Evolutionary conservation across 2,797 vertebrate genomes (phyloP), one percentile per base, ranked within the genome.

Genomic region (Macrochelys suwanniensis): DNA sequence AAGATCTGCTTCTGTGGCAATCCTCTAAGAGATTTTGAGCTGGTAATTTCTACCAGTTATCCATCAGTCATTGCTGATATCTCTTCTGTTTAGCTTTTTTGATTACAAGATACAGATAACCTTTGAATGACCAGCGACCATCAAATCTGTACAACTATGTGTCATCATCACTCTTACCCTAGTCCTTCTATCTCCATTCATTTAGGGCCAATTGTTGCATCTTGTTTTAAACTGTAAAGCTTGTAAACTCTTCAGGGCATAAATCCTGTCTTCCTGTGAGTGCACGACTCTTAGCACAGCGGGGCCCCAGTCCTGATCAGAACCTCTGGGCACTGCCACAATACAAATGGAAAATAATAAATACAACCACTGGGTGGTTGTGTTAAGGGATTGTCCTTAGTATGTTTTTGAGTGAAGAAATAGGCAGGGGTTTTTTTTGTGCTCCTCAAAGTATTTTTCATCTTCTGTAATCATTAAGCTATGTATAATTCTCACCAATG

Each of bases 61-160:
- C 42, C 10, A 2, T 2, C 1, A 31, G 28, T 13, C 8, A 2
- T 47, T 87, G 53, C 8, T 81, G 3, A 37, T 77, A 8, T 0
- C 0, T 50, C 1, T 77, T 76, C 12, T n/a, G 15, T 2, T 74
- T 76, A 49, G 9, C 2, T 8, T 3, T 50, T 51, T 26, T 50
- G 33, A 54, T 47, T 37, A 5, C 9, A 50, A 61, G 0, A 0
- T 4, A 4, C 25, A 49, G 45, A 76, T 21, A 0, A 21, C 25
- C 45, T 49, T 84, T 90, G 88, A 80, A 80, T 11, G 0, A 51
- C 4, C 45, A 85, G 4, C 1, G 19, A 1, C 26, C 4, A 11
- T 71, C 68, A 71, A 42, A 71, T 17, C 31, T 77, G 0, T 87
- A 7, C 15, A 82, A 80, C 31, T 37, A 6, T 25, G n/a, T 0